Conservation (phyloP, 2,888 invertebrate species). For the Tiliacea aurago region DNA sequence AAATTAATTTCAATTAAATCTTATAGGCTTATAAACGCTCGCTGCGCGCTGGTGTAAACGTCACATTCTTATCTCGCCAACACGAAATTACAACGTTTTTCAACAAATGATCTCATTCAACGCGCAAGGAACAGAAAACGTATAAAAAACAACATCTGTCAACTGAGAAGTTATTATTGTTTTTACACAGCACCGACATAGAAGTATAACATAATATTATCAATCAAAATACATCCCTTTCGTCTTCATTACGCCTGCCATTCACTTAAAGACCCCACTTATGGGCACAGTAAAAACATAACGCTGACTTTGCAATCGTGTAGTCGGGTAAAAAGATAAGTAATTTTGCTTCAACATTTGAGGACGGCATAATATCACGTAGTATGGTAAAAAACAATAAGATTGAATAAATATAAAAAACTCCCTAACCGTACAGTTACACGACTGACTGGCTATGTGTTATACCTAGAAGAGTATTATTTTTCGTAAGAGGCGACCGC, state of each 20-base stretch:
- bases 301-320: neutral
- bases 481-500: slow-evolving; percentile 87
- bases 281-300: neutral
- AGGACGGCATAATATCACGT: slow-evolving; percentile 57
- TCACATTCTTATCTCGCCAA: slow-evolving; percentile 19
- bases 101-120: slow-evolving; percentile 57
- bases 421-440: slow-evolving; percentile 74
- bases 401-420: slow-evolving; percentile 58
- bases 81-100: slow-evolving; percentile 19
- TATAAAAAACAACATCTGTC: slow-evolving; percentile 53
- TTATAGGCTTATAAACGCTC: neutral
- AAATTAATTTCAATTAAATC: slow-evolving; percentile 20
- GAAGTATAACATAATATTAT: slow-evolving; percentile 49
- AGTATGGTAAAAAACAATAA: slow-evolving; percentile 59
- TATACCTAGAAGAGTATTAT: slow-evolving; percentile 85
- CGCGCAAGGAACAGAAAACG: slow-evolving; percentile 28
- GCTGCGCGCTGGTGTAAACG: slow-evolving; percentile 3
- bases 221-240: slow-evolving; percentile 39
- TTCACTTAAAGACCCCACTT: slow-evolving; percentile 33
- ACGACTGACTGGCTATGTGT: slow-evolving; percentile 82
- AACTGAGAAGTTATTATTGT: slow-evolving; percentile 45
- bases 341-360: slow-evolving; percentile 19
- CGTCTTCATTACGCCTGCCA: slow-evolving; percentile 30
- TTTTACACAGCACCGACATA: slow-evolving; percentile 52
- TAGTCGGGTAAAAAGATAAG: slow-evolving; percentile 13